Evolutionary conservation across 2,113 vertebrate genomes (phyloP).

Genomic region (Fukomys damarensis): DNA sequence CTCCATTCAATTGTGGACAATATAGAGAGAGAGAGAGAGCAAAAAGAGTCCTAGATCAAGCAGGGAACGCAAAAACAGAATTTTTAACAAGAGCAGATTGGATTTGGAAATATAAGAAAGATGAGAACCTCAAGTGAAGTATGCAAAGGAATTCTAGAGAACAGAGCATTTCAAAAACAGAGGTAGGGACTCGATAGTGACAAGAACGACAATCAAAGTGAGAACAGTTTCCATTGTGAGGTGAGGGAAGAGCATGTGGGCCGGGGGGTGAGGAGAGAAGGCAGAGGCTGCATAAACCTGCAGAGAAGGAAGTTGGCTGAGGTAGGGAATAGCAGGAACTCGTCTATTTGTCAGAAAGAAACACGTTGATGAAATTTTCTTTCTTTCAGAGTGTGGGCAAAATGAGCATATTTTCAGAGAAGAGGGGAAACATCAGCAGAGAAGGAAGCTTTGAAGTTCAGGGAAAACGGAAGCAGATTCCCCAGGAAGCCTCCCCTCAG

Average conservation of each 20-base stretch:
- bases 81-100: background rate
- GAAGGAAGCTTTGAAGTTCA: slow-evolving; percentile 9
- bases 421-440: background rate
- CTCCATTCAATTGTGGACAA: background rate
- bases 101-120: background rate
- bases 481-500: background rate
- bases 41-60: too few relatives aligned
- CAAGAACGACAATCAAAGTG: background rate
- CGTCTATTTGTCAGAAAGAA: background rate
- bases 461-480: background rate
- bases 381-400: background rate
- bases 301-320: background rate
- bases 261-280: background rate
- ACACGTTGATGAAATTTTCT: background rate
- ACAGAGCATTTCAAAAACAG: background rate
- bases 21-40: accelerated
- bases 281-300: background rate
- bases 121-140: background rate
- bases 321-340: background rate
- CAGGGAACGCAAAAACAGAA: background rate
- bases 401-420: background rate
- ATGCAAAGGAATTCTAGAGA: background rate
- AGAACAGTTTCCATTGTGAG: background rate
- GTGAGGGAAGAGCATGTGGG: background rate
- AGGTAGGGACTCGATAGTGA: background rate